Conservation (phyloP, 2,888 invertebrate species). For the Drosophila anomelani region DNA sequence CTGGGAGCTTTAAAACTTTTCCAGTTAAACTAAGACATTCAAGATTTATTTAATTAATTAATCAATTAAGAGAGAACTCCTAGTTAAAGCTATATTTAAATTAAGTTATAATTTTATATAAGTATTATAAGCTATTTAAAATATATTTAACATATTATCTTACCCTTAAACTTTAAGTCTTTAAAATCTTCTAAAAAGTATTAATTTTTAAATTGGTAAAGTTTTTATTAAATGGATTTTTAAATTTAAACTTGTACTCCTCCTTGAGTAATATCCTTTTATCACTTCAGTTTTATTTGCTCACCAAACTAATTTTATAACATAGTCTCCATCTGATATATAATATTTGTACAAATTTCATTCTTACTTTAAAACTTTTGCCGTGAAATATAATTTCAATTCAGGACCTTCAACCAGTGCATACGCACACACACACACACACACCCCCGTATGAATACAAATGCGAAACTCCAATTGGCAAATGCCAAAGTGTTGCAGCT, state of each 20-base stretch:
- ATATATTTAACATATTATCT: too few species aligned
- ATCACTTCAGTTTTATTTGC: neutral
- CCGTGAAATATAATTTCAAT: slow-evolving; percentile 12
- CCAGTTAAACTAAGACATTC: neutral
- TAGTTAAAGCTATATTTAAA: too few species aligned
- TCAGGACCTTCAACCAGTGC: slow-evolving; percentile 27
- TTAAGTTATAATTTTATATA: too few species aligned
- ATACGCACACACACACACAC: slow-evolving; percentile 6
- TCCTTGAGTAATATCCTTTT: neutral
- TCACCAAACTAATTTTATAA: too few species aligned
- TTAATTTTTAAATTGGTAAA: too few species aligned
- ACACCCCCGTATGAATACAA: slow-evolving; percentile 16
- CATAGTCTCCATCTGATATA: too few species aligned
- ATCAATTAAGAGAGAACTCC: too few species aligned
- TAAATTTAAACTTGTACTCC: neutral
- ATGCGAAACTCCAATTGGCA: slow-evolving; percentile 58
- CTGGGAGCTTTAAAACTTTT: too few species aligned
- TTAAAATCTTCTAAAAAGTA: too few species aligned
- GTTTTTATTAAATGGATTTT: neutral
- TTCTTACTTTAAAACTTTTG: slow-evolving; percentile 3
- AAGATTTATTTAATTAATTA: neutral
- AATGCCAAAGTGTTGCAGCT: slow-evolving; percentile 66
- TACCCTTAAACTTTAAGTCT: too few species aligned
- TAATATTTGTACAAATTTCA: neutral
- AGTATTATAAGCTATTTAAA: too few species aligned